Base-by-base conservation (phyloP, 2,113 vertebrate genomes). In the Junco hyemalis region DNA sequence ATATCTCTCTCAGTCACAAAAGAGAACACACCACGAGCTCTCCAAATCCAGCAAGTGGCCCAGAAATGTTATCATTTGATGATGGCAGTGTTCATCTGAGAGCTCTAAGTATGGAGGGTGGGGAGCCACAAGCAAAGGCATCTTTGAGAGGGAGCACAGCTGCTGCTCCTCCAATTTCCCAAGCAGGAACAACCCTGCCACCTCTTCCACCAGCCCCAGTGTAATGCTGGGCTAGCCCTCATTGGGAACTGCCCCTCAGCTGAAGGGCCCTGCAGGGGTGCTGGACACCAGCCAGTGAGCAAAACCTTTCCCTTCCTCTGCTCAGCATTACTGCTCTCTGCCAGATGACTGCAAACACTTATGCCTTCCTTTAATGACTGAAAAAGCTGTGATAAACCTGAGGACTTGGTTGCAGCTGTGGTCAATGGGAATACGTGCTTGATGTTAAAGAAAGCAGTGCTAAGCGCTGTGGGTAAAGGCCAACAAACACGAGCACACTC, bases 401-500 rank as follows among this genome's bases (percentile, higher is more conserved):
- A 66, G 48, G 16, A 57, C 12, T 31, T 64, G 14, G 3, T 44
- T 44, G 31, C 59, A 42, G 44, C 60, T 10, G 3, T 8, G 17
- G 45, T 70, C 72, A 61, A 14, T 7, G 9, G 15, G 44, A 82
- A 72, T 7, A 33, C 0, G 0, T 45, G 59, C 36, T 33, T 25
- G n/a, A 53, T 31, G 18, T 8, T 40, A 14, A 44, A 57, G 12
- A 42, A n/a, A n/a, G 36, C 0, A 35, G 45, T 1, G 4, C 9
- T 0, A 54, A 81, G n/a, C 0, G 4, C 8, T 47, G 53, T 45
- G 45, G 45, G 45, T 45, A 36, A 47, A 69, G 13, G 14, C 59
- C 36, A 21, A 23, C 20, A 7, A 76, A 54, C 1, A 33, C 0
- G 0, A 81, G 50, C n/a, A 21, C 5, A 13, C 25, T 14, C 7